These are phyloP conservation scores for Hetaerina titia DNA, from an alignment of 2,888 invertebrate species.

Conservation along the genomic window DNA sequence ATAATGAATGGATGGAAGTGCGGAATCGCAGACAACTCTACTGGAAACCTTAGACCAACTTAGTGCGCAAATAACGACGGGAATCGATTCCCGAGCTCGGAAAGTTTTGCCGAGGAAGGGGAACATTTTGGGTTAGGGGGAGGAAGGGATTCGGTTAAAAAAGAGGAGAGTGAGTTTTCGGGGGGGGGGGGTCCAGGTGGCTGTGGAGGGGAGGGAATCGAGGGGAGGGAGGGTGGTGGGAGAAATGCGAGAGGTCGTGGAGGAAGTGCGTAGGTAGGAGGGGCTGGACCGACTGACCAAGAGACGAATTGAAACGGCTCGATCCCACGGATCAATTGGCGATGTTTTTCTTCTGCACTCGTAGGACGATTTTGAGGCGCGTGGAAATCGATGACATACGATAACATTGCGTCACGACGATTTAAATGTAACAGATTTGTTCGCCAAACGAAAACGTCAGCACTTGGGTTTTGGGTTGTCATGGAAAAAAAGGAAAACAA, in stretches of 20 bases:
- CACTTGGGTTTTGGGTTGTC: too few species aligned
- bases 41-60: background rate
- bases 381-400: too few species aligned
- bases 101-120: background rate
- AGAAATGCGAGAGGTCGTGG: background rate
- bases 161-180: background rate
- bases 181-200: too few species aligned
- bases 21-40: background rate
- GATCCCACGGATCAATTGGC: too few species aligned
- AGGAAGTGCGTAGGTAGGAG: background rate
- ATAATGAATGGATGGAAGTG: background rate
- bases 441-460: too few species aligned
- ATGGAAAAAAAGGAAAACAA: too few species aligned
- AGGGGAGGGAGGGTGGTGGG: background rate
- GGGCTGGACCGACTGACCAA: background rate
- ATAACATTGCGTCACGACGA: too few species aligned
- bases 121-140: background rate
- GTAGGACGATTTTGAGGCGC: too few species aligned
- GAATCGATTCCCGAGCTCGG: background rate
- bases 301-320: background rate
- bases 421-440: too few species aligned
- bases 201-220: background rate
- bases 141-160: background rate
- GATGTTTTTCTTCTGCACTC: too few species aligned
- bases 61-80: background rate